Percentiles rank a stretch among this genome's conserved stretches.
These are phyloP conservation scores for Puffinus mauretanicus DNA, from an alignment of 2,113 vertebrate genomes.

Conservation along the genomic window DNA sequence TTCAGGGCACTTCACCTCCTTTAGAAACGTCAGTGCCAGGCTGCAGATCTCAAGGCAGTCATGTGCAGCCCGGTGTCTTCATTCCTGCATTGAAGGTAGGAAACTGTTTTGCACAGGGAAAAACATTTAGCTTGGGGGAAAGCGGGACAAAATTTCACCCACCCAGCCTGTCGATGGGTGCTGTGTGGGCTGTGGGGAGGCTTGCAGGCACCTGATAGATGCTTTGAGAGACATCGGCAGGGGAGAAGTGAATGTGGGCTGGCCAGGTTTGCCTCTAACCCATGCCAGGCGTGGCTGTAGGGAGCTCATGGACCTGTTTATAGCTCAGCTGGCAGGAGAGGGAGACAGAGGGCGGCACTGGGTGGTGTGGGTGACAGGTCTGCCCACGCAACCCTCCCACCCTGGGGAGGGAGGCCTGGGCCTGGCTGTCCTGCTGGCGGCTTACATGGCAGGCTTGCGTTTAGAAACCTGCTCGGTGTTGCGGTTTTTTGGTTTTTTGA, in stretches of 20 bases:
- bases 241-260: neutral
- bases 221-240: neutral
- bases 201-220: neutral
- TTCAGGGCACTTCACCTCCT: neutral
- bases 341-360: neutral
- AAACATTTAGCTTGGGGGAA: neutral
- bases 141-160: neutral
- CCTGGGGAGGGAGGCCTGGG: neutral
- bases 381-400: neutral
- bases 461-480: neutral
- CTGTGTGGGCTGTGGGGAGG: neutral
- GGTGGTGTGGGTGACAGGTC: neutral
- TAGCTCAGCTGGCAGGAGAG: neutral
- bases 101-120: neutral
- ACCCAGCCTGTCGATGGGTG: no score
- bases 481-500: rapidly evolving
- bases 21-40: neutral
- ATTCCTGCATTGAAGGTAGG: neutral
- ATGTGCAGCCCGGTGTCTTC: rapidly evolving
- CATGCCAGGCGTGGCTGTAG: rapidly evolving
- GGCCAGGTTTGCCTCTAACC: neutral
- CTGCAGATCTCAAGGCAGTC: neutral
- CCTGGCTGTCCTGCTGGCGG: neutral
- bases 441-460: neutral
- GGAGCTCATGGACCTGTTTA: neutral